Evolutionary conservation across 1,140 invertebrate genomes (phyloP).

Genomic region (Nephila pilipes): DNA sequence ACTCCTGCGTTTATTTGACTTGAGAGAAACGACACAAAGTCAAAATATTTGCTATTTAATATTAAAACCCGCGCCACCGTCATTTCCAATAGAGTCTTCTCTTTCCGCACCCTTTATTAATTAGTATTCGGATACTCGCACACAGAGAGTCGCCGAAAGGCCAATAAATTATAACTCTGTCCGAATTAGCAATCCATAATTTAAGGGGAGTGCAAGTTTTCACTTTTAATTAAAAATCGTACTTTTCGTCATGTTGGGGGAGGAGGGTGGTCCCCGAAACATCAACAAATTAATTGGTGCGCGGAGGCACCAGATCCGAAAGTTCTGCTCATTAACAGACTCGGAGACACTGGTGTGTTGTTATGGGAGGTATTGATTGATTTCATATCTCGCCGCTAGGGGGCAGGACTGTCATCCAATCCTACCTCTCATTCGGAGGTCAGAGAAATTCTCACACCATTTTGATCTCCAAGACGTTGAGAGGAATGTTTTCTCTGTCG

Average conservation of each 20-base stretch:
- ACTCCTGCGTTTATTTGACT: background rate
- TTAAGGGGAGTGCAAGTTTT: conserved; percentile 57
- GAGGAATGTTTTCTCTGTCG: too few species aligned
- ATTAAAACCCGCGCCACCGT: conserved; percentile 43
- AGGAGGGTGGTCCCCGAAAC: background rate
- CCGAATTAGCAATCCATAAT: conserved; percentile 70
- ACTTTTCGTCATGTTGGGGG: conserved; percentile 24
- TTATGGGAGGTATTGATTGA: conserved; percentile 47
- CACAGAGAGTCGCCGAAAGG: background rate
- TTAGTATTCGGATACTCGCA: conserved; percentile 36
- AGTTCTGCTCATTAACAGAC: conserved; percentile 3
- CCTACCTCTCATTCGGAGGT: background rate
- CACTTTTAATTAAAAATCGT: conserved; percentile 73
- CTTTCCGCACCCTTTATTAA: conserved; percentile 40
- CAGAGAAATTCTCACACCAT: background rate
- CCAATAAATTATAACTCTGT: conserved; percentile 68
- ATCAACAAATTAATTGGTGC: conserved; percentile 70
- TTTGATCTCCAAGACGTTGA: background rate
- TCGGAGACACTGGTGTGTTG: conserved; percentile 8
- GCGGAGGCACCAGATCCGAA: conserved; percentile 10
- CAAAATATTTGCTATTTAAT: conserved; percentile 70
- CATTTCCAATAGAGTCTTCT: conserved; percentile 19
- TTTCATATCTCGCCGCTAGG: background rate
- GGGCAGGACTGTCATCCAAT: background rate
- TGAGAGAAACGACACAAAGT: background rate